A percentile compares a stretch with the other conserved stretches of the same genome.
These are phyloP conservation scores for Phoxinus phoxinus DNA, from an alignment of 2,113 vertebrate species.

Conservation along the genomic window DNA sequence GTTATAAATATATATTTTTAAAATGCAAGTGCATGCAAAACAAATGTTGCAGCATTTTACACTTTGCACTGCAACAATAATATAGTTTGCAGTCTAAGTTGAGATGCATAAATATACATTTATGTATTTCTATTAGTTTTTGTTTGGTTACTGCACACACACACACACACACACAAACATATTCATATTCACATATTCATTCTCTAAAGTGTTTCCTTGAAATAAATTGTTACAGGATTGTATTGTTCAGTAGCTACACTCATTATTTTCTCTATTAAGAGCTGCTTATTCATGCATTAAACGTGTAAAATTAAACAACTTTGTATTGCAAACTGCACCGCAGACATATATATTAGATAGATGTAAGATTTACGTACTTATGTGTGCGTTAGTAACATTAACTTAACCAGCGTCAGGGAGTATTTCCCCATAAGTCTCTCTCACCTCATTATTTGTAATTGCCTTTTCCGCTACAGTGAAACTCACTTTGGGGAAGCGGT, in stretches of 20 bases:
- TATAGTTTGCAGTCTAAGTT: too few relatives aligned
- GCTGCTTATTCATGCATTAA: neutral
- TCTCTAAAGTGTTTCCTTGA: too few relatives aligned
- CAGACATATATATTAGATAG: neutral
- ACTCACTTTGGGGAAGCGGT: slow-evolving; percentile 1
- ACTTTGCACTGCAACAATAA: too few relatives aligned
- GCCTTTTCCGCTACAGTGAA: slow-evolving; percentile 24
- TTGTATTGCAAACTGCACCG: neutral
- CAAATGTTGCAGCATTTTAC: neutral
- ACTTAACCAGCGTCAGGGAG: neutral
- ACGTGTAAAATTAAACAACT: neutral
- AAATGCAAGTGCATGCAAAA: neutral
- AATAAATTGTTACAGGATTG: neutral
- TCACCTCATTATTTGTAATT: slow-evolving; percentile 37
- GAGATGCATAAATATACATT: too few relatives aligned
- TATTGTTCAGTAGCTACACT: neutral
- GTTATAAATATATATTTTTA: neutral
- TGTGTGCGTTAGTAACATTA: slow-evolving; percentile 10
- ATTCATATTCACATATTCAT: too few relatives aligned
- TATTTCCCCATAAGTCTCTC: slow-evolving; percentile 12
- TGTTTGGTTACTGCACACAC: too few relatives aligned
- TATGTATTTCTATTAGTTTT: too few relatives aligned
- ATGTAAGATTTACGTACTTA: neutral
- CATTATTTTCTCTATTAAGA: neutral
- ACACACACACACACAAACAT: too few relatives aligned